phyloP scores from a whole-genome alignment of 2,797 vertebrate species.

The Enteromius paludinosus region DNA sequence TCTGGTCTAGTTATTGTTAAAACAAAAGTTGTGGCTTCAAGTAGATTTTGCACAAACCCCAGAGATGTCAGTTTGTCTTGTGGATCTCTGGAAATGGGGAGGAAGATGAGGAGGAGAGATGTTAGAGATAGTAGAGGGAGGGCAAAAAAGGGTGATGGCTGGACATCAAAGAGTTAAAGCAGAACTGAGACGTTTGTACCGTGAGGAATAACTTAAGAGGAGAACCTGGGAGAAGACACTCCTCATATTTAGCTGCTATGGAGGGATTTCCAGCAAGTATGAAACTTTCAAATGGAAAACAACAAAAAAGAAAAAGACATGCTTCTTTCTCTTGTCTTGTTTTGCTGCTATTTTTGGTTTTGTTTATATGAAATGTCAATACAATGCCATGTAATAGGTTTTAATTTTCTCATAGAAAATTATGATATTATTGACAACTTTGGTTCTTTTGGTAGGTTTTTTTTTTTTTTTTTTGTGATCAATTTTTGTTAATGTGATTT shows the following conservation, averaged over 20 bases:
- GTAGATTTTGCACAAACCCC: constrained; percentile 91
- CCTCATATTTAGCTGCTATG: constrained; percentile 93
- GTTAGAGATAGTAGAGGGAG: constrained; percentile 75
- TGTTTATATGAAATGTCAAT: constrained; percentile 90
- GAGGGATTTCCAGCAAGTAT: constrained; percentile 89
- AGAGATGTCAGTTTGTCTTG: constrained; percentile 75
- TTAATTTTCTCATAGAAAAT: constrained; percentile 98
- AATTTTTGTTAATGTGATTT: constrained; percentile 91
- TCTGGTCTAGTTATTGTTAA: constrained; percentile 61
- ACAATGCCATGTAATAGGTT: constrained; percentile 90
- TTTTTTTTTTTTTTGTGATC: constrained; percentile 84
- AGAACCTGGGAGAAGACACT: constrained; percentile 79
- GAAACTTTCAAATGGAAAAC: constrained; percentile 68
- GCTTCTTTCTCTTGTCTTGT: constrained; percentile 89
- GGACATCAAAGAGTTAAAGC: constrained; percentile 81
- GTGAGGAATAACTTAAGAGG: constrained; percentile 68
- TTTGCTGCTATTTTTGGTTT: constrained; percentile 96
- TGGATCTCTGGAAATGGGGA: constrained; percentile 75
- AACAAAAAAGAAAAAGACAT: constrained; percentile 73
- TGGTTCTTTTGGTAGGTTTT: constrained; percentile 81
- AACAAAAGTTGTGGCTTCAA: constrained; percentile 72
- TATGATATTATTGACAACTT: constrained; percentile 89
- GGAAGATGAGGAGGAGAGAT: constrained; percentile 74
- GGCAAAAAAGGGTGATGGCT: constrained; percentile 80
- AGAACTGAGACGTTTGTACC: constrained; percentile 85